phyloP scores from a whole-genome alignment of 1,140 invertebrate species.

The Hirudo medicinalis region DNA sequence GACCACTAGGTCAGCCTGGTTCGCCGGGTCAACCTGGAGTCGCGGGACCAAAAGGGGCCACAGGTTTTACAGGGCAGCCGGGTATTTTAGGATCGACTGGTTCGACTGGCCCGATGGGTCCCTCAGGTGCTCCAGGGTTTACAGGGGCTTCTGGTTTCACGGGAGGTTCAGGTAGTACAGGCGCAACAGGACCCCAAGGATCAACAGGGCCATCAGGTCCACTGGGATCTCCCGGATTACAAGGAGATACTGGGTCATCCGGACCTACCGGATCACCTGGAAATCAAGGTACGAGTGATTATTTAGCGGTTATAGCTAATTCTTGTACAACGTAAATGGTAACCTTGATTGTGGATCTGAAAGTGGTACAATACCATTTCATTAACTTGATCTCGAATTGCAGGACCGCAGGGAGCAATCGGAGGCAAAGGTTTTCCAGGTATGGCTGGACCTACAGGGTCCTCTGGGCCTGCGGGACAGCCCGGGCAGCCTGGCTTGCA shows the following conservation, averaged over 20 bases:
- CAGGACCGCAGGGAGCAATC: constrained; percentile 1
- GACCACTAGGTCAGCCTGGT: constrained; percentile 16
- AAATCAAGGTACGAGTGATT: not conserved
- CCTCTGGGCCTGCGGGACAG: not conserved
- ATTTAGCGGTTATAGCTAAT: too few species aligned
- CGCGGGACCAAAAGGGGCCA: constrained; percentile 14
- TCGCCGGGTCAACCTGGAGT: constrained; percentile 15
- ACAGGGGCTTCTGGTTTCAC: constrained; percentile 13
- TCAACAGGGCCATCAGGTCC: not conserved
- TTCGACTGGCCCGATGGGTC: constrained; percentile 14
- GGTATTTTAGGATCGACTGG: constrained; percentile 18
- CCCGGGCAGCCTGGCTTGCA: too few species aligned
- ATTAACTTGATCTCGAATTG: not conserved
- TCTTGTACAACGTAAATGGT: too few species aligned
- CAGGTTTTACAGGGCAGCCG: constrained; percentile 11
- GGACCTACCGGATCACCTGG: not conserved
- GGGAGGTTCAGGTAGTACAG: not conserved
- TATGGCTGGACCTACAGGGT: not conserved
- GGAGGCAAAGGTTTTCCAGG: not conserved
- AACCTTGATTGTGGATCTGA: too few species aligned
- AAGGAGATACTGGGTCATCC: not conserved
- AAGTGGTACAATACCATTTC: too few species aligned
- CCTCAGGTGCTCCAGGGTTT: constrained; percentile 16
- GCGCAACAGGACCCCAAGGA: constrained; percentile 1
- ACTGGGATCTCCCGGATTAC: not conserved